Conservation (phyloP, 35 echinoderm and acorn worm species). For the Anneissia japonica region DNA sequence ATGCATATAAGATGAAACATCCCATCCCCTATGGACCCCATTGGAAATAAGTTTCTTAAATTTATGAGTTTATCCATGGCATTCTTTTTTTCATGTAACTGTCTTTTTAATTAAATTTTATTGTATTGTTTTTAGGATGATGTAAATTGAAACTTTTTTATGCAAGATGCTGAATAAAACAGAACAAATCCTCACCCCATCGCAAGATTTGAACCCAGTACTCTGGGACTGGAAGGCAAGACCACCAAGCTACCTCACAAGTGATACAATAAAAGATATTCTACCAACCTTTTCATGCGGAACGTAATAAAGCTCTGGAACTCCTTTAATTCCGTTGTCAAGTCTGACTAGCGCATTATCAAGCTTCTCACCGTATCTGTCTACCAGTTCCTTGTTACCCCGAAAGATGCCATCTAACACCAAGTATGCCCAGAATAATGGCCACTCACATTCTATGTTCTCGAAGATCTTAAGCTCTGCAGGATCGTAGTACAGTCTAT, state of each 20-base stretch:
- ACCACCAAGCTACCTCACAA: neutral
- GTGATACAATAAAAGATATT: neutral
- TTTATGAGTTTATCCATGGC: too few relatives aligned
- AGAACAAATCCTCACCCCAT: too few relatives aligned
- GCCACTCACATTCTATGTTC: slow-evolving; percentile 99
- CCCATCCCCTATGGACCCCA: too few relatives aligned
- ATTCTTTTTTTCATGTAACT: too few relatives aligned
- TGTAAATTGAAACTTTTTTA: too few relatives aligned
- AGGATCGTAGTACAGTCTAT: slow-evolving; percentile 93
- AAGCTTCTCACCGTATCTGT: slow-evolving; percentile 74
- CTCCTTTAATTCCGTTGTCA: slow-evolving; percentile 50
- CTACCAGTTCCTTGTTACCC: slow-evolving; percentile 72
- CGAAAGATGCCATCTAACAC: slow-evolving; percentile 84
- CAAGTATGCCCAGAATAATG: slow-evolving; percentile 81
- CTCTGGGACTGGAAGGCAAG: too few relatives aligned
- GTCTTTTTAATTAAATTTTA: too few relatives aligned
- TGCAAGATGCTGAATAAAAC: too few relatives aligned
- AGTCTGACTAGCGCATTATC: slow-evolving; percentile 51
- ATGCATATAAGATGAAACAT: too few relatives aligned
- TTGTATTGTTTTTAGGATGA: too few relatives aligned
- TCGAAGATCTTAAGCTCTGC: slow-evolving; percentile 98
- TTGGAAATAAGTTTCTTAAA: too few relatives aligned
- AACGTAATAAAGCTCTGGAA: slow-evolving; percentile 91
- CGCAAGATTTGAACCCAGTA: too few relatives aligned
- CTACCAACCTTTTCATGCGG: slow-evolving; percentile 78